phyloP scores from a whole-genome alignment of 2,113 vertebrate genomes.

The Amblyopsis rosae region DNA sequence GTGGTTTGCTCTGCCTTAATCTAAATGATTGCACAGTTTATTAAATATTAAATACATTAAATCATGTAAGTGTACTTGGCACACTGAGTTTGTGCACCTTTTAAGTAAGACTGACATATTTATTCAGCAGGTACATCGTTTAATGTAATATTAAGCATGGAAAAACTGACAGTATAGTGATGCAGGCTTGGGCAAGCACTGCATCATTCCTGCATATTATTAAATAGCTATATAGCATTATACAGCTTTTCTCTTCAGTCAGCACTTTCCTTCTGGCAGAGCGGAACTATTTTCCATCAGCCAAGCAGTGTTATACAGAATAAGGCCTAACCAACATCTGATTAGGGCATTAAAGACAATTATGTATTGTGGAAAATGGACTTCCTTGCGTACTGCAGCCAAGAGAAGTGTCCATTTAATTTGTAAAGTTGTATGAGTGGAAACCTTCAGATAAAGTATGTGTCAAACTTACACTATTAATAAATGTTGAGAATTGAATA shows the following conservation, averaged over 20 bases:
- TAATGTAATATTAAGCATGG: constrained; percentile 23
- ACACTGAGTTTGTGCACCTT: not conserved
- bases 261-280: constrained; percentile 51
- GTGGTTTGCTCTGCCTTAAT: too few relatives aligned
- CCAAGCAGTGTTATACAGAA: constrained; percentile 37
- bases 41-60: not conserved
- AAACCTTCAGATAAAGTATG: not conserved
- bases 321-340: constrained; percentile 29
- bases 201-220: constrained; percentile 56
- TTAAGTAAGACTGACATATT: constrained; percentile 2
- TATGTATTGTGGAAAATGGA: constrained; percentile 27
- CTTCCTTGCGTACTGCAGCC: constrained; percentile 29
- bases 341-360: constrained; percentile 40
- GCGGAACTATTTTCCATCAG: constrained; percentile 19
- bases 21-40: too few relatives aligned
- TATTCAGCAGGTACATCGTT: constrained; percentile 20
- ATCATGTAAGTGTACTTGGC: not conserved
- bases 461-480: too few relatives aligned
- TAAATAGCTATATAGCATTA: constrained; percentile 41
- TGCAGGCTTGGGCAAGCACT: constrained; percentile 52
- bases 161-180: constrained; percentile 7
- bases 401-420: constrained; percentile 7
- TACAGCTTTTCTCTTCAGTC: constrained; percentile 38
- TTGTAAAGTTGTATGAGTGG: not conserved
- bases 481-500: too few relatives aligned